Conservation (phyloP, 2,888 invertebrate species). For the Patella caerulea region DNA sequence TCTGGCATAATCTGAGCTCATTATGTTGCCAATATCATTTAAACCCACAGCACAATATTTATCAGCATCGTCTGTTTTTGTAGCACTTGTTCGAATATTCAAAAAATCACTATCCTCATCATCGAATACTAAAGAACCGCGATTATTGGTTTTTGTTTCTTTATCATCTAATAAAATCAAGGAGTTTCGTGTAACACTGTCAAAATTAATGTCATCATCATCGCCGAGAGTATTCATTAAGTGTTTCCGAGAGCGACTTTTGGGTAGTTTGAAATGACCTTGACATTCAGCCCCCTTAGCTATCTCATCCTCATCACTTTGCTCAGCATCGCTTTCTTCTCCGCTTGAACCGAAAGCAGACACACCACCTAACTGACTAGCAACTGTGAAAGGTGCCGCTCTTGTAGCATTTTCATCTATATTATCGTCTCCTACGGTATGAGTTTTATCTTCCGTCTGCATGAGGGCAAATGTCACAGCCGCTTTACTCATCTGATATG, state of each 20-base stretch:
- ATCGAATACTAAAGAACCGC: conserved; percentile 59
- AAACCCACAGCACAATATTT: conserved; percentile 20
- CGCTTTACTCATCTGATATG: conserved; percentile 48
- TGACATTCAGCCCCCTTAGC: conserved; percentile 42
- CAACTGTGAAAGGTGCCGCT: conserved; percentile 81
- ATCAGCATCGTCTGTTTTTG: conserved; percentile 23
- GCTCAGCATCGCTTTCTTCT: conserved; percentile 73
- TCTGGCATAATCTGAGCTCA: neutral
- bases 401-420: conserved; percentile 69
- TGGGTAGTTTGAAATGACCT: conserved; percentile 48
- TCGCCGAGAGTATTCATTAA: conserved; percentile 57
- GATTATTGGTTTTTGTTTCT: conserved; percentile 49
- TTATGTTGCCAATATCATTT: conserved; percentile 10
- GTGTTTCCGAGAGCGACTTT: conserved; percentile 47
- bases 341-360: conserved; percentile 95
- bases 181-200: conserved; percentile 59
- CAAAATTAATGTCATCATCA: conserved; percentile 58
- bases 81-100: conserved; percentile 25
- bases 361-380: conserved; percentile 90
- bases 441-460: conserved; percentile 63
- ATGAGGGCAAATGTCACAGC: conserved; percentile 60
- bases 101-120: conserved; percentile 51
- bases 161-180: conserved; percentile 53
- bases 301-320: conserved; percentile 48
- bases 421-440: conserved; percentile 59